A percentile compares a stretch with the other conserved stretches of the same genome.
These are phyloP conservation scores for Hyles vespertilio DNA, from an alignment of 1,140 invertebrate species.

Conservation along the genomic window DNA sequence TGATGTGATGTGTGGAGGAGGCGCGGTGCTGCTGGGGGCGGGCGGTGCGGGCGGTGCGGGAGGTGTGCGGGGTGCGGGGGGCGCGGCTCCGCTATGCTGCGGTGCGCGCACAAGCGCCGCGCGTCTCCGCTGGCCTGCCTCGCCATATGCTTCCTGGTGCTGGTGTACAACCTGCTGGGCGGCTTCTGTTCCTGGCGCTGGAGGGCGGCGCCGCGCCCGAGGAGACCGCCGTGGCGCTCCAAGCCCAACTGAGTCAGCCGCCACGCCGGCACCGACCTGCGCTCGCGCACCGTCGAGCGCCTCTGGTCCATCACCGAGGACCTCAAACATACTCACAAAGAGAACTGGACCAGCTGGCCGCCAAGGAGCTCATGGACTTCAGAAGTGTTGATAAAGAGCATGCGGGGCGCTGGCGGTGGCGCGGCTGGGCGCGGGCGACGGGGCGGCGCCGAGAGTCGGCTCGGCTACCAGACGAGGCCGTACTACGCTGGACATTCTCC, in stretches of 20 bases:
- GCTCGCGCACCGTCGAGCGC: slow-evolving; percentile 83
- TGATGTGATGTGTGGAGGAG: slow-evolving; percentile 2
- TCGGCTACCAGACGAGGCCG: slow-evolving; percentile 61
- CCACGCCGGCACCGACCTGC: slow-evolving; percentile 65
- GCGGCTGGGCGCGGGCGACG: slow-evolving; percentile 38
- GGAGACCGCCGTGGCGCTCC: slow-evolving; percentile 78
- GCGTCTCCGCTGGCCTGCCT: slow-evolving; percentile 66
- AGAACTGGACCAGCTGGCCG: slow-evolving; percentile 93
- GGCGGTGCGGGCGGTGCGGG: neutral
- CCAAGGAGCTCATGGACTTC: slow-evolving; percentile 91
- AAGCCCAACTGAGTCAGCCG: slow-evolving; percentile 76
- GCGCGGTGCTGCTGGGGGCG: slow-evolving; percentile 9
- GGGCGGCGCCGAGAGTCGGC: slow-evolving; percentile 24
- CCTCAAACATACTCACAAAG: slow-evolving; percentile 94
- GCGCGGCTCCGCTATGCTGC: slow-evolving; percentile 29
- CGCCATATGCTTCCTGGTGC: slow-evolving; percentile 89
- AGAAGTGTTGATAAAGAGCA: slow-evolving; percentile 76
- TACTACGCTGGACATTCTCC: slow-evolving; percentile 91
- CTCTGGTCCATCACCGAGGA: slow-evolving; percentile 96
- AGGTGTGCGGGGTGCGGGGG: neutral
- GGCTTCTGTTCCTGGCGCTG: slow-evolving; percentile 94
- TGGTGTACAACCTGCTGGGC: slow-evolving; percentile 93
- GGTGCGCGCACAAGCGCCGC: slow-evolving; percentile 52
- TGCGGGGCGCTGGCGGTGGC: slow-evolving; percentile 31
- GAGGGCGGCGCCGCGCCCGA: slow-evolving; percentile 79